Percentiles rank a stretch among this genome's conserved stretches.
Conservation (phyloP, 2,888 invertebrate species). For the Nephrocerus scutellatus region DNA sequence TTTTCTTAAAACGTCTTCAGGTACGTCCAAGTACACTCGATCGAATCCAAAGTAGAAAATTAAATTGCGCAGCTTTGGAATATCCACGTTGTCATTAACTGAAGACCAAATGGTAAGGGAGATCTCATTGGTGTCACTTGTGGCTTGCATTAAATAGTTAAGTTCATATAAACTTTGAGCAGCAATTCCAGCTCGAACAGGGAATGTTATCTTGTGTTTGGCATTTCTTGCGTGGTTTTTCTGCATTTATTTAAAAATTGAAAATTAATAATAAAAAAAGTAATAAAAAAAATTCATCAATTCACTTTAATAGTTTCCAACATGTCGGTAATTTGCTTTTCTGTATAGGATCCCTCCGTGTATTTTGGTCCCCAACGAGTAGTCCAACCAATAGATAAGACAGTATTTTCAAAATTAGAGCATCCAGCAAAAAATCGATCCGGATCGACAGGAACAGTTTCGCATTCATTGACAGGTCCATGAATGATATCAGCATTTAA, state of each 20-base stretch:
- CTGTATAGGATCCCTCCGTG: constrained; percentile 55
- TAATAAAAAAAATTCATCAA: neutral
- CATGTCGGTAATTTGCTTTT: constrained; percentile 64
- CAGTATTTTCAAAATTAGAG: constrained; percentile 55
- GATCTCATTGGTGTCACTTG: constrained; percentile 37
- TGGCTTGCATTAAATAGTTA: constrained; percentile 52
- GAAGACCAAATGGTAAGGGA: constrained; percentile 78
- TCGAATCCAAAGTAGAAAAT: constrained; percentile 61
- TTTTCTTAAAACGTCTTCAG: constrained; percentile 53
- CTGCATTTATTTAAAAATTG: constrained; percentile 17
- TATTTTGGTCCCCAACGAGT: constrained; percentile 56
- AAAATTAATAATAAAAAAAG: neutral
- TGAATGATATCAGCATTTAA: constrained; percentile 75
- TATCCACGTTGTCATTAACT: constrained; percentile 60
- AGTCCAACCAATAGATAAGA: constrained; percentile 81
- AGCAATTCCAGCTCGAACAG: constrained; percentile 64
- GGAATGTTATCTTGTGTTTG: constrained; percentile 67
- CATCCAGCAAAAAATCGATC: constrained; percentile 56
- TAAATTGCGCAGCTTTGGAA: constrained; percentile 57
- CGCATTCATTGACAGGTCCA: constrained; percentile 62
- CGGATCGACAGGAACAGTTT: constrained; percentile 55
- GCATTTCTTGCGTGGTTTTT: constrained; percentile 40
- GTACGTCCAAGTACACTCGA: constrained; percentile 72
- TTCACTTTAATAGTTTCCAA: constrained; percentile 51
- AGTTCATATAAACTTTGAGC: constrained; percentile 59